Evolutionary conservation across 2,797 vertebrate genomes (phyloP), one percentile per base, ranked within the genome.

Genomic region (Toxotes lorentzi): DNA sequence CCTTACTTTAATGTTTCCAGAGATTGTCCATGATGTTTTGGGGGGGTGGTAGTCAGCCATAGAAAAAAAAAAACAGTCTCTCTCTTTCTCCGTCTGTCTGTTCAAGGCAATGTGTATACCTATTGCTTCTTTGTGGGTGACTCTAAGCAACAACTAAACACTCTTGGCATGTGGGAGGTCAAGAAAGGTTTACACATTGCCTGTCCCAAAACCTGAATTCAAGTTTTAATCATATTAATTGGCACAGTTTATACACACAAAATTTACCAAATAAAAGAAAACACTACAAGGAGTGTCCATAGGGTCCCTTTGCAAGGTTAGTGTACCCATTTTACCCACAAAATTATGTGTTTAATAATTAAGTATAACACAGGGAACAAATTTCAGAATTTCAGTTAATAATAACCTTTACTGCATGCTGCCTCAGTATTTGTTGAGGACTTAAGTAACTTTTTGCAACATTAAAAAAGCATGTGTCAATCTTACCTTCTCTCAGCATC

Each of bases 151-250:
- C 90, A 81, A 93, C 90, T 87, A 92, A 93, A 90, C 94, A 91
- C 91, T 94, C 93, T 87, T 85, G 73, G 88, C 93, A 84, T 92
- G 95, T 95, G 91, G 88, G 94, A 92, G 88, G 76, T 90, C 83
- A 86, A 91, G 88, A 89, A 94, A 94, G 94, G 94, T 95, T 81
- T 94, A 93, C 93, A 92, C 93, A 94, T 96, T 96, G 95, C 92
- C 95, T 92, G 94, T 88, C 83, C 88, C 74, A 75, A 94, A 73
- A 89, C 86, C 82, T 79, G 88, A 91, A n/a, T n/a, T n/a, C n/a
- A n/a, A n/a, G n/a, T 92, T 81, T 74, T 76, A 70, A 83, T 70
- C 80, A 81, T 89, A 92, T 92, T 70, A 90, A 91, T 93, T 93
- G 84, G 76, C 89, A 82, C 79, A 64, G 80, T 84, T 77, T 54